Conservation (phyloP, 2,113 vertebrate species). For the Jacana jacana region DNA sequence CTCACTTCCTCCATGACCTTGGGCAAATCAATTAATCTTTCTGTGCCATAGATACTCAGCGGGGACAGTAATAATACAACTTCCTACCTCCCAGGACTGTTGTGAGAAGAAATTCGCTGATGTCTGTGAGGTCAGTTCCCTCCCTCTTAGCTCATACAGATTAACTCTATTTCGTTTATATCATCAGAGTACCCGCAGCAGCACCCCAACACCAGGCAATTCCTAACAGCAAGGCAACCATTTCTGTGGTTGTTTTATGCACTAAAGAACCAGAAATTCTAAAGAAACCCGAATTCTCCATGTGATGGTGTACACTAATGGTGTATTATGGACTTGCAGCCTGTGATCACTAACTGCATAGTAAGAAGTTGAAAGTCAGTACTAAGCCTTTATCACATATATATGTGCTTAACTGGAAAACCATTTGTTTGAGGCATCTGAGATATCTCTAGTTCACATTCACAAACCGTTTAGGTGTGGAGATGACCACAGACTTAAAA, state of each 20-base stretch:
- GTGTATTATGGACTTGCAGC: background rate
- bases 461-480: background rate
- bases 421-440: background rate
- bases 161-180: background rate
- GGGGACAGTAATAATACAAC: constrained; percentile 35
- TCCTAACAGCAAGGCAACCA: background rate
- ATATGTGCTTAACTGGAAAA: background rate
- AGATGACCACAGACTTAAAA: background rate
- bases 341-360: background rate
- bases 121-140: background rate
- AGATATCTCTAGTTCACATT: background rate
- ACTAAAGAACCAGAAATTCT: background rate
- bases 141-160: background rate
- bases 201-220: background rate
- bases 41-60: constrained; percentile 7
- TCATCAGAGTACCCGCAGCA: background rate
- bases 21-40: constrained; percentile 54
- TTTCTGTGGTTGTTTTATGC: background rate
- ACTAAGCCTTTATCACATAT: background rate
- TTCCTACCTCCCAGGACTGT: constrained; percentile 33
- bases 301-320: background rate
- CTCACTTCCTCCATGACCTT: constrained; percentile 23
- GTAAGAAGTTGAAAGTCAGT: background rate
- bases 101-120: constrained; percentile 20
- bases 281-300: background rate